phyloP scores from a whole-genome alignment of 53 echinoderm and acorn worm species.

The Zoroaster sp. region DNA sequence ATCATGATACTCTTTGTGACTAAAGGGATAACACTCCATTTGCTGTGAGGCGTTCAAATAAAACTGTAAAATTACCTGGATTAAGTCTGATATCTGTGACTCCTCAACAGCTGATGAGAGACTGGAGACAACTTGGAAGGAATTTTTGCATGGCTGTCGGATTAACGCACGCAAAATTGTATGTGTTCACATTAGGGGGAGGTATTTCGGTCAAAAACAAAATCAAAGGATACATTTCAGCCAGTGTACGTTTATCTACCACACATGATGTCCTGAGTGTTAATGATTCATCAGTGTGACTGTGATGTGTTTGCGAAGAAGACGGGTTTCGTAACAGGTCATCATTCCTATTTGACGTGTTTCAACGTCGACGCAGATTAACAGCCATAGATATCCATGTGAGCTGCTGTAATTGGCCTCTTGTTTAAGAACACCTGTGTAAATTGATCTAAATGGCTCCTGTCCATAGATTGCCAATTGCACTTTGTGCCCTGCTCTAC shows the following conservation, averaged over 20 bases:
- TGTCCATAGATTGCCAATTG: neutral
- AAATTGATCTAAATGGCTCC: neutral
- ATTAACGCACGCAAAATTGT: too few relatives aligned
- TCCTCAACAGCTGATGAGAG: too few relatives aligned
- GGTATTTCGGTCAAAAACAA: neutral
- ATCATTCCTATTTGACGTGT: neutral
- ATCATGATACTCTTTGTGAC: too few relatives aligned
- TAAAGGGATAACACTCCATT: too few relatives aligned
- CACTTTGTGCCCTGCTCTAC: neutral
- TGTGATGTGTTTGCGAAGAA: neutral
- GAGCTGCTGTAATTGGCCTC: neutral
- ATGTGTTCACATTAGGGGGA: too few relatives aligned
- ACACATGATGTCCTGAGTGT: neutral
- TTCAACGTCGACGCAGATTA: neutral
- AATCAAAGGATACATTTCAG: neutral
- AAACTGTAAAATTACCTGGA: too few relatives aligned
- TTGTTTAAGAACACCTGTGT: neutral
- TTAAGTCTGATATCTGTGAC: too few relatives aligned
- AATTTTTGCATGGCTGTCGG: too few relatives aligned
- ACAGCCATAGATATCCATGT: neutral
- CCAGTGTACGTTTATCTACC: neutral
- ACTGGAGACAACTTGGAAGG: too few relatives aligned
- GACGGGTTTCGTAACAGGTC: neutral
- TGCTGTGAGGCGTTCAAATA: too few relatives aligned
- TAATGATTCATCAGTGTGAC: neutral